Conservation (phyloP, 2,888 invertebrate species). For the Cataglyphis albicans region DNA sequence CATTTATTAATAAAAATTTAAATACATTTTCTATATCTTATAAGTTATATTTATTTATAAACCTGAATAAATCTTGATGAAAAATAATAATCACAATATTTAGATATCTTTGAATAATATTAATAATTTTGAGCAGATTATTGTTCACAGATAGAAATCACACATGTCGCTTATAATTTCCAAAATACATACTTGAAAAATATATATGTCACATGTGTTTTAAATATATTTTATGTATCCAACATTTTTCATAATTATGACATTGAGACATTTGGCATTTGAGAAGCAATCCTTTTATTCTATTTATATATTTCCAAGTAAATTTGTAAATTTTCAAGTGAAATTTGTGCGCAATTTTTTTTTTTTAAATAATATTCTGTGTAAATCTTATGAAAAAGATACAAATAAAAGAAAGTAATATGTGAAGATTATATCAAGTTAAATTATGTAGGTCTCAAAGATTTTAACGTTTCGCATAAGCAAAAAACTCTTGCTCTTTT, state of each 20-base stretch:
- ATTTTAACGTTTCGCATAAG: not conserved
- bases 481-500: not conserved
- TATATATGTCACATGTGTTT: not conserved
- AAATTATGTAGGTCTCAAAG: conserved; percentile 1
- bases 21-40: not conserved
- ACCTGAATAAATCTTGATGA: not conserved
- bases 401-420: not conserved
- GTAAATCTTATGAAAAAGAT: not conserved
- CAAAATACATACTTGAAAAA: not conserved
- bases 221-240: not conserved
- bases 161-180: not conserved
- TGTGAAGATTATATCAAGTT: not conserved
- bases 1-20: conserved; percentile 7
- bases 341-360: not conserved
- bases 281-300: not conserved
- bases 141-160: not conserved
- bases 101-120: not conserved
- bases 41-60: not conserved
- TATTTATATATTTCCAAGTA: not conserved
- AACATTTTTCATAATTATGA: not conserved
- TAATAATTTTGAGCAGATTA: not conserved
- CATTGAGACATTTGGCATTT: not conserved
- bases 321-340: not conserved
- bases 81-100: not conserved
- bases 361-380: not conserved